Evolutionary conservation across 2,113 vertebrate species (phyloP).

Genomic region (Hepsetus odoe): DNA sequence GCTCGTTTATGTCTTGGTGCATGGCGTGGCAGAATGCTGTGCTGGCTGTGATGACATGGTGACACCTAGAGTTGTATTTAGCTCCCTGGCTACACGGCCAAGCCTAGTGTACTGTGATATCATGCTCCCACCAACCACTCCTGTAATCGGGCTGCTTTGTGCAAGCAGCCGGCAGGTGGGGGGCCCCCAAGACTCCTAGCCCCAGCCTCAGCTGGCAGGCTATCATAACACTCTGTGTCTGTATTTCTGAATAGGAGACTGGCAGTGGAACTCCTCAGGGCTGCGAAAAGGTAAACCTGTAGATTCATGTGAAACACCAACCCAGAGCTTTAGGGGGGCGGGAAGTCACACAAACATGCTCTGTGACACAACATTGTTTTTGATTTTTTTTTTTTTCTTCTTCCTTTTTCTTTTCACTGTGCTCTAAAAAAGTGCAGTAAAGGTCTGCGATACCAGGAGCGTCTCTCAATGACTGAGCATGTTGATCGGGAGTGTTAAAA

Average conservation of each 20-base stretch:
- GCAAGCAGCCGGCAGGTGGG: neutral
- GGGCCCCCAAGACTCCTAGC: neutral
- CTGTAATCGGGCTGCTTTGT: neutral
- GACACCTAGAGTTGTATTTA: neutral
- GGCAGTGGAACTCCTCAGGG: slow-evolving; percentile 61
- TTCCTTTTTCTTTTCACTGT: neutral
- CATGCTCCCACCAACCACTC: neutral
- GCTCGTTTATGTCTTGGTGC: neutral
- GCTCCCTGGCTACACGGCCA: neutral
- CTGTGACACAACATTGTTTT: neutral
- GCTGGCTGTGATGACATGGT: neutral
- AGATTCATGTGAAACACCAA: slow-evolving; percentile 13
- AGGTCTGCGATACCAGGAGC: no score
- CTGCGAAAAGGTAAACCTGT: slow-evolving; percentile 56
- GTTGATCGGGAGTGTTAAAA: neutral
- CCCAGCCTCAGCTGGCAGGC: slow-evolving; percentile 37
- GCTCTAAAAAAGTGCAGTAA: neutral
- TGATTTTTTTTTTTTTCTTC: neutral
- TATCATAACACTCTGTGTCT: slow-evolving; percentile 60
- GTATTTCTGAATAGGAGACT: slow-evolving; percentile 64
- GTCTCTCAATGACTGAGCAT: neutral
- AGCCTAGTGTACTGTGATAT: neutral
- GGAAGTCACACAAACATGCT: neutral
- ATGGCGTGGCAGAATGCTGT: neutral
- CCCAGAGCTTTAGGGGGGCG: neutral